Evolutionary conservation across 2,888 invertebrate genomes (phyloP).

Genomic region (Drosophila gaucha): DNA sequence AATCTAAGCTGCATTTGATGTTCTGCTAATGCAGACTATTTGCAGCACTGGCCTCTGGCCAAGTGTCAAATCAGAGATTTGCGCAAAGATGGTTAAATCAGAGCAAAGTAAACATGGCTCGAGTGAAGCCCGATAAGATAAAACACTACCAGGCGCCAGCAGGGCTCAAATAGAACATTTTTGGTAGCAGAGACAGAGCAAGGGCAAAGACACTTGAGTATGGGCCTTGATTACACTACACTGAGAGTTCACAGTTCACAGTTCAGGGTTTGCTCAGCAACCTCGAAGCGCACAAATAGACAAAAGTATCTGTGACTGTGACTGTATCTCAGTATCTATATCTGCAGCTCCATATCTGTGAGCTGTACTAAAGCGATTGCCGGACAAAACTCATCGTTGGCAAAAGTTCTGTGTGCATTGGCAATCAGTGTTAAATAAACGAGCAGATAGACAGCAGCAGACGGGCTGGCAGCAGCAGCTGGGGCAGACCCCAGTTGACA

Average conservation of each 20-base stretch:
- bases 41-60: slow-evolving; percentile 13
- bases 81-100: slow-evolving; percentile 23
- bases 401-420: slow-evolving; percentile 72
- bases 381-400: slow-evolving; percentile 46
- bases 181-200: slow-evolving; percentile 8
- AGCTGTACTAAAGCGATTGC: slow-evolving; percentile 23
- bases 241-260: slow-evolving; percentile 24
- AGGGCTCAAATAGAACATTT: slow-evolving; percentile 54
- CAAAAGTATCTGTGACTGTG: slow-evolving; percentile 20
- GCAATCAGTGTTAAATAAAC: slow-evolving; percentile 77
- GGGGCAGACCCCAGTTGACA: slow-evolving; percentile 38
- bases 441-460: slow-evolving; percentile 42
- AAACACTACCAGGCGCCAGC: slow-evolving; percentile 35
- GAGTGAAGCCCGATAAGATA: slow-evolving; percentile 18
- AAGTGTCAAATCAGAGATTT: slow-evolving; percentile 28
- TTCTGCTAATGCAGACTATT: slow-evolving; percentile 22
- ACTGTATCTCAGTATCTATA: slow-evolving; percentile 2
- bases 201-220: slow-evolving; percentile 25
- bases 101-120: slow-evolving; percentile 9
- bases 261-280: slow-evolving; percentile 61
- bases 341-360: slow-evolving; percentile 12
- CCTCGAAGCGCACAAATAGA: slow-evolving; percentile 45
- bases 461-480: slow-evolving; percentile 8
- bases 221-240: slow-evolving; percentile 51
- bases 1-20: slow-evolving; percentile 10